Base-by-base conservation (phyloP, 2,888 invertebrate species). In the Cerastis leucographa region DNA sequence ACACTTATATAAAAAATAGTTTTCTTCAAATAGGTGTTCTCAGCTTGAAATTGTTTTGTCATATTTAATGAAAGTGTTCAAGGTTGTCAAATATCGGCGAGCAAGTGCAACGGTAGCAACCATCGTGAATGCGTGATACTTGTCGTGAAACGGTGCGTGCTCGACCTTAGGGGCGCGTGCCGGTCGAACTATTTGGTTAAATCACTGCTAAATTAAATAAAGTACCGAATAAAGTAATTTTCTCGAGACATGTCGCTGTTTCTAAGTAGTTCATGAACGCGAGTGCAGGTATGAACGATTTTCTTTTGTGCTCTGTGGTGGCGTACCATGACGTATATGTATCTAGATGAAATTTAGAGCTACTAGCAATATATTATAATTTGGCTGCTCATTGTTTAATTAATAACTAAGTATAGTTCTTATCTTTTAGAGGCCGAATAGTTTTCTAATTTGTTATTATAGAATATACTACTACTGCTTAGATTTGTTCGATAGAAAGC, bases 101-200 rank as follows among this genome's bases (percentile, higher is more conserved):
- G 74, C 77, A 72, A 86, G 77, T 84, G 74, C 81, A 70, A 74
- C 76, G 29, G 71, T 84, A 79, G 78, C 65, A 65, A 64, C 68
- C 66, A 85, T 80, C 81, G 80, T 80, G 82, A 89, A 86, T 82
- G 81, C 90, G 85, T 87, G 89, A 84, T 85, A 87, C 81, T 75
- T 84, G 80, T 87, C 84, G 82, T 71, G 80, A 84, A 85, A 87
- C 77, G 54, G 85, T 88, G 89, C 89, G 90, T 90, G 91, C 82
- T 84, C 89, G 91, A 90, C 91, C 91, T 91, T 84, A 83, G 77
- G 68, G 73, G 81, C 86, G 84, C 87, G 89, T 88, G 89, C 76
- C 77, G 84, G 85, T 88, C 82, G 76, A 73, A 84, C 71, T 83
- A 81, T 84, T 81, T 83, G 79, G 79, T 76, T 76, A 87, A 85